Evolutionary conservation across 1,140 invertebrate species (phyloP).

Genomic region (Stegodyphus dumicola): DNA sequence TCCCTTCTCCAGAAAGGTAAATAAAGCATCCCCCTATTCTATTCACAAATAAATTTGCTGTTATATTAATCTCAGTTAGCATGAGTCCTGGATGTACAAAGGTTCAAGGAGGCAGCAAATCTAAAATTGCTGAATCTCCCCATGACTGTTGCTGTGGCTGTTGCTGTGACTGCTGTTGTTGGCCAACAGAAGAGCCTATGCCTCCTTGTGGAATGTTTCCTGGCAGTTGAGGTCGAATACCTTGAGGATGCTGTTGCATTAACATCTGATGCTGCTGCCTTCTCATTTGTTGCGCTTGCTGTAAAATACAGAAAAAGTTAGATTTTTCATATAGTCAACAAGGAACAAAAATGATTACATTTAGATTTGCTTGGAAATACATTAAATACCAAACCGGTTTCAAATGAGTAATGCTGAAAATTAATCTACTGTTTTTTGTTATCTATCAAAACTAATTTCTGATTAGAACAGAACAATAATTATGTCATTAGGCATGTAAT

Average conservation of each 20-base stretch:
- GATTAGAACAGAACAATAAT: no score
- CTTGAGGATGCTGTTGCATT: constrained; percentile 58
- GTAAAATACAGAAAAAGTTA: not conserved
- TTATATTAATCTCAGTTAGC: no score
- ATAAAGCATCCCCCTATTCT: no score
- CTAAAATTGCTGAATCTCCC: constrained; percentile 44
- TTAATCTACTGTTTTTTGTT: not conserved
- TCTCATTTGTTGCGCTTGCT: constrained; percentile 32
- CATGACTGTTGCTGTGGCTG: constrained; percentile 44
- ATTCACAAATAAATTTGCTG: no score
- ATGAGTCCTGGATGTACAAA: no score
- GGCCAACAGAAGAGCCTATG: constrained; percentile 23
- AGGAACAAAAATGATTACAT: no score
- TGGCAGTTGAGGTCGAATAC: constrained; percentile 34
- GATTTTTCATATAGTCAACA: not conserved
- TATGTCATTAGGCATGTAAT: not conserved
- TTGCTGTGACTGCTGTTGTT: constrained; percentile 32
- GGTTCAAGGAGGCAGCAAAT: constrained; percentile 8
- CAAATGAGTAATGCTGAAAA: not conserved
- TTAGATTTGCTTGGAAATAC: no score
- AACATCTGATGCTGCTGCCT: constrained; percentile 47
- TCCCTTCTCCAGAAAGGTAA: no score
- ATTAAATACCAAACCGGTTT: no score
- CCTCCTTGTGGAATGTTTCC: constrained; percentile 28
- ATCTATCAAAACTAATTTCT: not conserved